Conservation (phyloP, 2,888 invertebrate species). For the Miltochrista miniata region DNA sequence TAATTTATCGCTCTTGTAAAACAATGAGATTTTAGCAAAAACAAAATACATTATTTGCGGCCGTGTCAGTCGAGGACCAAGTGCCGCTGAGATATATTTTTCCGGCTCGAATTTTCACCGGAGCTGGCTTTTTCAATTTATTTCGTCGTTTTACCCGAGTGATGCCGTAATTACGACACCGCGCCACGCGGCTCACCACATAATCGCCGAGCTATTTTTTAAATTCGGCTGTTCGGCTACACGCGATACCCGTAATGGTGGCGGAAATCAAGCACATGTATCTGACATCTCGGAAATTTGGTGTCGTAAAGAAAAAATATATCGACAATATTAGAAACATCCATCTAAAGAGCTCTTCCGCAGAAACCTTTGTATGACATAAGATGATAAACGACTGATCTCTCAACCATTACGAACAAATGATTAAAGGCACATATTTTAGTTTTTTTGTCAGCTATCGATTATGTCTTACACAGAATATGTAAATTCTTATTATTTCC, state of each 20-base stretch:
- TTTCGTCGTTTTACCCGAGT: slow-evolving; percentile 75
- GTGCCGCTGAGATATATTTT: slow-evolving; percentile 69
- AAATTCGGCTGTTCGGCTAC: slow-evolving; percentile 40
- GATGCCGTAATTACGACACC: slow-evolving; percentile 73
- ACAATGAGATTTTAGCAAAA: slow-evolving; percentile 71
- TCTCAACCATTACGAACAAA: slow-evolving; percentile 12
- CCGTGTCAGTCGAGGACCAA: slow-evolving; percentile 65
- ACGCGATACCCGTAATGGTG: slow-evolving; percentile 27
- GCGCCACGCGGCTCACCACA: slow-evolving; percentile 57
- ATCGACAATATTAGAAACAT: slow-evolving; percentile 24
- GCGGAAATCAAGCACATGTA: slow-evolving; percentile 37
- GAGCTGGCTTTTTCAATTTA: slow-evolving; percentile 78
- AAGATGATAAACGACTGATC: slow-evolving; percentile 31
- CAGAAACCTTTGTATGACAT: slow-evolving; percentile 22
- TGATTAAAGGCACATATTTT: slow-evolving; percentile 18
- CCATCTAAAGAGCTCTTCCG: slow-evolving; percentile 14
- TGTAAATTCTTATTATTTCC: slow-evolving; percentile 22
- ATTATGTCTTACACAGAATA: slow-evolving; percentile 16
- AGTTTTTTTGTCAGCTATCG: slow-evolving; percentile 27
- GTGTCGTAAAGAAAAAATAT: slow-evolving; percentile 27
- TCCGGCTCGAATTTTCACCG: slow-evolving; percentile 69
- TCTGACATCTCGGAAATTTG: slow-evolving; percentile 43
- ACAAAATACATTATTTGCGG: slow-evolving; percentile 73
- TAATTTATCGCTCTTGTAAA: slow-evolving; percentile 62
- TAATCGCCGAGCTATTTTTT: slow-evolving; percentile 62